Percentiles rank a stretch among this genome's conserved stretches.
Conservation (phyloP, 2,797 vertebrate genomes). For the Pitangus sulphuratus region DNA sequence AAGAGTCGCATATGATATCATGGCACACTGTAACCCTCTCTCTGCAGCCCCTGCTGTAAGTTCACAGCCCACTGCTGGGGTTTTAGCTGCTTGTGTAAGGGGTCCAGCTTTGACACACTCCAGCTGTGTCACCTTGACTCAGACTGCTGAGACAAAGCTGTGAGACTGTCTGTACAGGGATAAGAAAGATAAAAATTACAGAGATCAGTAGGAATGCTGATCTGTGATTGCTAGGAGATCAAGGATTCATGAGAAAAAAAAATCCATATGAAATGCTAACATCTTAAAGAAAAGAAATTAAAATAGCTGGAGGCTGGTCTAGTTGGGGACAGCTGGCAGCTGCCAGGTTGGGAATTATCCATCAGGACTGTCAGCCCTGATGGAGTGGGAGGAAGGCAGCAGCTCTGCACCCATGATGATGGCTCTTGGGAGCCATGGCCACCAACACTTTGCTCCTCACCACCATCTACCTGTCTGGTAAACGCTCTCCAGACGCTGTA, state of each 20-base stretch:
- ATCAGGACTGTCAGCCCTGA: not conserved
- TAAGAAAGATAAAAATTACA: not conserved
- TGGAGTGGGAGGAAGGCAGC: not conserved
- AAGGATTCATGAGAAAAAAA: not conserved
- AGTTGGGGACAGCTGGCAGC: not conserved
- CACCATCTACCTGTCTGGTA: not conserved
- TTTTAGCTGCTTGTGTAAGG: not conserved
- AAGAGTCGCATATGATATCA: not conserved
- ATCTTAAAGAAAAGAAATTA: not conserved
- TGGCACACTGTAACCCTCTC: not conserved
- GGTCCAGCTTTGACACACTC: not conserved
- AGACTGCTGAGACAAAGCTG: not conserved
- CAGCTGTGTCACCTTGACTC: not conserved
- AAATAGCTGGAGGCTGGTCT: not conserved
- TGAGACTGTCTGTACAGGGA: not conserved
- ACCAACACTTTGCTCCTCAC: not conserved
- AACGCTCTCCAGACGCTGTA: not conserved
- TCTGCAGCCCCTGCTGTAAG: not conserved
- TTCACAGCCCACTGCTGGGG: not conserved
- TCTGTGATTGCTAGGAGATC: not conserved
- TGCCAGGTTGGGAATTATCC: rapidly evolving
- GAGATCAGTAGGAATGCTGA: not conserved
- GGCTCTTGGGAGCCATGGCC: rapidly evolving
- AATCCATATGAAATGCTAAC: not conserved
- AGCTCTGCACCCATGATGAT: not conserved